A percentile compares a stretch with the other conserved stretches of the same genome.
Conservation (phyloP, 2,888 invertebrate species). For the Dasysyrphus tricinctus region DNA sequence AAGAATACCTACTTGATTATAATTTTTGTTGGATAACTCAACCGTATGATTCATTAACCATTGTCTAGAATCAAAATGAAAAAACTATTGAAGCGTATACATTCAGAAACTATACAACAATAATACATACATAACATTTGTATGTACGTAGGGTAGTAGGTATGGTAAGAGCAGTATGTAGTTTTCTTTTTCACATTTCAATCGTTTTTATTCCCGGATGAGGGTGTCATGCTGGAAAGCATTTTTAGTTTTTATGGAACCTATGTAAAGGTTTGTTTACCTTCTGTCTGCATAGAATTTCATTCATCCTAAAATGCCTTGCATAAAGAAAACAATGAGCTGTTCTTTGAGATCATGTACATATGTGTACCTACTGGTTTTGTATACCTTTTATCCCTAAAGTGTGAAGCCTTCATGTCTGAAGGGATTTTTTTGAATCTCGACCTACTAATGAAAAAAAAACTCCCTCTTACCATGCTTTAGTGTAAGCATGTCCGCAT, state of each 20-base stretch:
- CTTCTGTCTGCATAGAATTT: background rate
- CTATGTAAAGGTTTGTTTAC: conserved; percentile 16
- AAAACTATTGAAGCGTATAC: conserved; percentile 35
- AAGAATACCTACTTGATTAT: background rate
- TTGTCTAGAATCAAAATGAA: conserved; percentile 13
- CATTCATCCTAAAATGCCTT: background rate
- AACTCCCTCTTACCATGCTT: background rate
- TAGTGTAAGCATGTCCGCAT: background rate
- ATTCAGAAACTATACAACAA: background rate
- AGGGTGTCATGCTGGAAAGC: background rate
- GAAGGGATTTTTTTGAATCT: background rate
- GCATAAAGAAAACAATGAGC: background rate
- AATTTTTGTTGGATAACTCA: conserved; percentile 14
- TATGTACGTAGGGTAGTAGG: background rate
- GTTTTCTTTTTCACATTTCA: background rate
- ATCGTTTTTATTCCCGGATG: conserved; percentile 9
- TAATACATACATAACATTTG: no score
- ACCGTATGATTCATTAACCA: conserved; percentile 23
- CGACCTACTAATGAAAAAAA: background rate
- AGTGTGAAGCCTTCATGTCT: background rate
- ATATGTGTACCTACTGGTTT: background rate
- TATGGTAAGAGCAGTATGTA: background rate
- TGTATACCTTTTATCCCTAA: background rate
- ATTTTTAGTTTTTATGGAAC: background rate
- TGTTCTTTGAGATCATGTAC: background rate